Evolutionary conservation across 1,140 invertebrate genomes (phyloP).

Genomic region (Bathynomus jamesi): DNA sequence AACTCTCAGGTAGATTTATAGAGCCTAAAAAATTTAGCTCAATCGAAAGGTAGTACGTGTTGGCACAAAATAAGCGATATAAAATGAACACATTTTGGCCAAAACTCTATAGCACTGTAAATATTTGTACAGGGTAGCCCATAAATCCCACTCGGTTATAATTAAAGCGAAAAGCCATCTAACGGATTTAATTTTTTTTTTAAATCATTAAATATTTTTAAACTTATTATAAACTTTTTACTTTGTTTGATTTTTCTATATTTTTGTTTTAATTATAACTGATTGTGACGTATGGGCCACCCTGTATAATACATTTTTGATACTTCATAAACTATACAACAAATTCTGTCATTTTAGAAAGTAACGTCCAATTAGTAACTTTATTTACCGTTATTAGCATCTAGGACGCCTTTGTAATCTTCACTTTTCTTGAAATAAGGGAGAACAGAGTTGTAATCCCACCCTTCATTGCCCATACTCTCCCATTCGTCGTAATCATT

Average conservation of each 20-base stretch:
- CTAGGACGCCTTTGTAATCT: conserved; percentile 51
- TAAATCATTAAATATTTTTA: too few relatives aligned
- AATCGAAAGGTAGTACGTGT: too few relatives aligned
- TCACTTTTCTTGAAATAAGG: conserved; percentile 84
- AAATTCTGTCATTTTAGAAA: not conserved
- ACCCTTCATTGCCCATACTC: conserved; percentile 70
- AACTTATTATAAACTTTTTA: too few relatives aligned
- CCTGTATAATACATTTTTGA: not conserved
- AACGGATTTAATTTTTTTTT: too few relatives aligned
- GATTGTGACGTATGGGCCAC: not conserved
- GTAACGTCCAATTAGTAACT: not conserved
- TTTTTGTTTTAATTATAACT: not conserved
- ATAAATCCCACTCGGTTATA: too few relatives aligned
- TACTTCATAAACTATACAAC: not conserved
- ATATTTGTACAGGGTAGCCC: too few relatives aligned
- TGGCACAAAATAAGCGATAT: too few relatives aligned
- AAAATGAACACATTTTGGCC: too few relatives aligned
- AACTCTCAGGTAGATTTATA: too few relatives aligned
- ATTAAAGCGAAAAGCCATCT: too few relatives aligned
- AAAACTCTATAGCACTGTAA: too few relatives aligned
- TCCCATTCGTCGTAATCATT: conserved; percentile 89
- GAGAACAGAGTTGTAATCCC: conserved; percentile 77
- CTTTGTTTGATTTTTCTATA: not conserved
- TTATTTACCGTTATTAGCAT: not conserved
- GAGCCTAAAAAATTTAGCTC: too few relatives aligned